Conservation (phyloP, 2,797 vertebrate species). For the Phoebastria nigripes region DNA sequence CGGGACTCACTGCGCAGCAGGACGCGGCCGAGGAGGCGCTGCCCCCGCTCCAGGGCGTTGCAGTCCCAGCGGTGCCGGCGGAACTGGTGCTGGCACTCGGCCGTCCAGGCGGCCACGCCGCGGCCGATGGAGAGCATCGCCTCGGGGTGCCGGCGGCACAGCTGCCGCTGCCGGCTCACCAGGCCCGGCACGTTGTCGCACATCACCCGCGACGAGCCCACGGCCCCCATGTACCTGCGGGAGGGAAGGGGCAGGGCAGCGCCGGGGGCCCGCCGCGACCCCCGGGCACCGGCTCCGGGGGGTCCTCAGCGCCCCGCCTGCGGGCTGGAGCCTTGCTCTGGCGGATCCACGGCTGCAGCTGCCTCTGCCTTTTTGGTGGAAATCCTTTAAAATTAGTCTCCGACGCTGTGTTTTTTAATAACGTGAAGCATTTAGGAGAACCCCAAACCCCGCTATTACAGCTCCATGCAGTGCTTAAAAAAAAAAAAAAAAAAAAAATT, state of each 20-base stretch:
- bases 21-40: slow-evolving; percentile 89
- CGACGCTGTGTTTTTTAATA: background rate
- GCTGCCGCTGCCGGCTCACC: slow-evolving; percentile 91
- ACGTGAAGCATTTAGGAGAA: background rate
- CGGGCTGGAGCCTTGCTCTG: background rate
- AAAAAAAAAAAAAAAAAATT: background rate
- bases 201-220: slow-evolving; percentile 90
- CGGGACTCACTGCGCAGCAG: slow-evolving; percentile 85
- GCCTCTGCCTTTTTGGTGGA: background rate
- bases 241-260: slow-evolving; percentile 19
- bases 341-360: background rate
- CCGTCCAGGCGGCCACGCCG: slow-evolving; percentile 90
- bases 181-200: slow-evolving; percentile 95
- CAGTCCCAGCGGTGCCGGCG: slow-evolving; percentile 94
- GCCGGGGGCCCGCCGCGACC: background rate
- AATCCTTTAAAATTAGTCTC: background rate
- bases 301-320: background rate
- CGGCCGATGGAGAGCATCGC: slow-evolving; percentile 90
- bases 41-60: slow-evolving; percentile 86
- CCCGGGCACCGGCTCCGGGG: background rate
- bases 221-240: slow-evolving; percentile 92
- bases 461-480: slow-evolving; percentile 11
- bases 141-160: slow-evolving; percentile 89
- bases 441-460: background rate
- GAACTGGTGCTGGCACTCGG: slow-evolving; percentile 95